Evolutionary conservation across 2,113 vertebrate genomes (phyloP), one percentile per base, ranked within the genome.

Genomic region (Halcyon malimbica): DNA sequence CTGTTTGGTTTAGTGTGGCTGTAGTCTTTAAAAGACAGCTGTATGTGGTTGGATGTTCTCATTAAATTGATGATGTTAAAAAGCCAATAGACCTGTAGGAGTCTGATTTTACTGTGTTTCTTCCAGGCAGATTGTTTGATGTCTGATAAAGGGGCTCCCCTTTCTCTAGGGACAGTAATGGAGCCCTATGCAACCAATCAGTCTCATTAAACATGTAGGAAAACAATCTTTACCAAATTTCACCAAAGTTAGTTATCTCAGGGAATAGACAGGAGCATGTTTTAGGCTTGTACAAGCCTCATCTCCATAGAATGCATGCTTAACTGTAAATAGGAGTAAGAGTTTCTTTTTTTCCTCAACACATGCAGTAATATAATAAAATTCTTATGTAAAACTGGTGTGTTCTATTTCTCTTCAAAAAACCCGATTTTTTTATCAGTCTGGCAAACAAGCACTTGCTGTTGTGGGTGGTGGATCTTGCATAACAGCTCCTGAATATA

Each of bases 401-500:
- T 83, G 51, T 69, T 57, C 50, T 76, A 41, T 28, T 15, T 4
- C 15, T 62, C n/a, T 69, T 67, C 4, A 5, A 29, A 91, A 88
- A 13, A 5, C 11, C 11, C 3, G 26, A 20, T 56, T 56, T 46
- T 56, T 90, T 83, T 71, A 67, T 84, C 77, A 56, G 13, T 51
- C 60, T 41, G 78, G 56, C 60, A 91, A 93, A 87, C 15, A 81
- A 92, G 46, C 16, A 17, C 20, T 87, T 84, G 51, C 20, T 87
- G 16, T 16, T 33, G 23, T 23, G 13, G 21, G 24, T 96, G 87
- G 70, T 75, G 31, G 41, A 11, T 88, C 81, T 96, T 97, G 81
- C 83, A 79, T 96, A 96, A 97, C 83, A 39, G 41, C 39, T 90
- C 54, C 86, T 89, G 90, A 92, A 93, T 94, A 89, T 92, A 96